Conservation (phyloP, 2,797 vertebrate genomes). For the Sebastes vulpes region DNA sequence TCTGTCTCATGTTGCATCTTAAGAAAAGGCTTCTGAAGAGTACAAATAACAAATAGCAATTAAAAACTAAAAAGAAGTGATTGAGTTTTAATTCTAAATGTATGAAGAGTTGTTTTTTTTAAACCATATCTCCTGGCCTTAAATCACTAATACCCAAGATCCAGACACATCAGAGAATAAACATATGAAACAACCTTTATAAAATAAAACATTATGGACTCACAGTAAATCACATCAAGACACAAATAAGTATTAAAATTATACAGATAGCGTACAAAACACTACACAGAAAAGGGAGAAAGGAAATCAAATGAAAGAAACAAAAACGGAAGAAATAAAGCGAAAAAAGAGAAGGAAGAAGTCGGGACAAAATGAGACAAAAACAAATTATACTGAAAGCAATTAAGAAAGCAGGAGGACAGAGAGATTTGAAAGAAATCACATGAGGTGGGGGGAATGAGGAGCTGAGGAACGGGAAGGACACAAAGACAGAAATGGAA, state of each 20-base stretch:
- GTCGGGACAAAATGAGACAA: neutral
- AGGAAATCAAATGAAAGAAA: neutral
- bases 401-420: neutral
- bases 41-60: neutral
- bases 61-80: neutral
- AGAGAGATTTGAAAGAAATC: neutral
- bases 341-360: neutral
- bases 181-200: neutral
- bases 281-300: fast-evolving
- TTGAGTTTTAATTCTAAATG: neutral
- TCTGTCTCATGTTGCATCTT: neutral
- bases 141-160: neutral
- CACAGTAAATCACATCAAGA: neutral
- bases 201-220: neutral
- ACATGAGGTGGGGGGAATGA: fast-evolving
- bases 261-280: neutral
- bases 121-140: neutral
- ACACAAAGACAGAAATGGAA: neutral
- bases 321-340: neutral
- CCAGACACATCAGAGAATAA: neutral
- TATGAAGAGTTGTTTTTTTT: neutral
- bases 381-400: neutral
- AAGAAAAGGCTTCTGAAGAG: neutral
- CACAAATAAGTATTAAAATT: neutral
- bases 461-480: neutral